Evolutionary conservation across 2,888 invertebrate genomes (phyloP).

Genomic region (Cactoblastis cactorum): DNA sequence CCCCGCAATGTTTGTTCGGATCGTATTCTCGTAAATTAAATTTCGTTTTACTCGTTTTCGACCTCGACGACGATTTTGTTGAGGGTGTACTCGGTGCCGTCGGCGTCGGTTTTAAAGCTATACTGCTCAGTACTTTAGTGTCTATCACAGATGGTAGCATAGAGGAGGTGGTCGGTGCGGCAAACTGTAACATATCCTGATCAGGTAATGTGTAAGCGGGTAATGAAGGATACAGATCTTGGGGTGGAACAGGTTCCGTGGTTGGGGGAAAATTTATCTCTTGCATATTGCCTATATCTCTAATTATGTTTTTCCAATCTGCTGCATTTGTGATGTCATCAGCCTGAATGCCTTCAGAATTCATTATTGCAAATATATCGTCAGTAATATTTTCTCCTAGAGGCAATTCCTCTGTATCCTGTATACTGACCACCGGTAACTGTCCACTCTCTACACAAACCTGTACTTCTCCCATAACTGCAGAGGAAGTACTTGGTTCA

Average conservation of each 20-base stretch:
- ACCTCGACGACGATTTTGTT: conserved; percentile 44
- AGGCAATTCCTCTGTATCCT: conserved; percentile 70
- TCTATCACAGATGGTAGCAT: conserved; percentile 49
- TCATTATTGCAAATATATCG: conserved; percentile 75
- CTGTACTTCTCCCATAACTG: conserved; percentile 60
- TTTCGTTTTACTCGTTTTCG: conserved; percentile 63
- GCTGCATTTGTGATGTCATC: conserved; percentile 70
- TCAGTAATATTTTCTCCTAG: conserved; percentile 71
- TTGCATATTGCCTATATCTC: conserved; percentile 71
- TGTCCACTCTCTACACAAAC: conserved; percentile 69
- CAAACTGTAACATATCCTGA: conserved; percentile 62
- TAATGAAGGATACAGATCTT: conserved; percentile 53
- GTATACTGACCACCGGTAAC: conserved; percentile 74
- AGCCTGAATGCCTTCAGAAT: conserved; percentile 73
- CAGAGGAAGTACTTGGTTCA: conserved; percentile 51
- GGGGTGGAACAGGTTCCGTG: conserved; percentile 46
- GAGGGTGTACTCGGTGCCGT: conserved; percentile 43
- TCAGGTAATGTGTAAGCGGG: conserved; percentile 53
- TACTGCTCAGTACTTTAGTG: conserved; percentile 34
- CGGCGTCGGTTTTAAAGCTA: conserved; percentile 37
- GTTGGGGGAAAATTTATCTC: conserved; percentile 67
- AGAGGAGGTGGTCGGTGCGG: conserved; percentile 56
- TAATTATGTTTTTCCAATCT: conserved; percentile 74
- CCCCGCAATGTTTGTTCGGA: conserved; percentile 91
- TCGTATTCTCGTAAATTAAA: conserved; percentile 84